These are phyloP conservation scores for Natator depressus DNA, from an alignment of 2,113 vertebrate genomes.

Conservation along the genomic window DNA sequence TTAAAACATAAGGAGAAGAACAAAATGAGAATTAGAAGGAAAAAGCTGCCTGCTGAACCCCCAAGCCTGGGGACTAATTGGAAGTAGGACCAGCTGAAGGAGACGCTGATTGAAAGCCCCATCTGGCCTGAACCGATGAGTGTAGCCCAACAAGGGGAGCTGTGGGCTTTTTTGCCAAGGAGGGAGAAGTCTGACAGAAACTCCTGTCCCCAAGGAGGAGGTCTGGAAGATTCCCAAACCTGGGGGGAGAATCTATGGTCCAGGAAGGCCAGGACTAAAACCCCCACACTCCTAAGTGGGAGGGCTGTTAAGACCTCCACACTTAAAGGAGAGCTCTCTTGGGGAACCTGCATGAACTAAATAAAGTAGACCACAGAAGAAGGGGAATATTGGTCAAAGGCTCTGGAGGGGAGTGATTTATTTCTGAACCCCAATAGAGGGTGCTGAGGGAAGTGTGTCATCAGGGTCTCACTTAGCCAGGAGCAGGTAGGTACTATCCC, in stretches of 20 bases:
- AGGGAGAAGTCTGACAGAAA: neutral
- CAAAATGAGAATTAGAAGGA: neutral
- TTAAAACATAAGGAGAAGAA: neutral
- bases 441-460: neutral
- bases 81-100: neutral
- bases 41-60: neutral
- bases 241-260: neutral
- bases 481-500: neutral
- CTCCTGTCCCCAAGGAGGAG: neutral
- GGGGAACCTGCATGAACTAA: neutral
- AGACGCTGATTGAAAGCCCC: neutral
- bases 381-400: neutral
- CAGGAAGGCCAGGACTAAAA: neutral
- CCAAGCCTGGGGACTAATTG: neutral
- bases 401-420: neutral
- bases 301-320: too few relatives aligned
- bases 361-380: neutral
- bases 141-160: neutral
- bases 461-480: neutral
- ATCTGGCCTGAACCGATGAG: neutral
- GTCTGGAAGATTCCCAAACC: neutral
- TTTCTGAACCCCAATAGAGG: neutral
- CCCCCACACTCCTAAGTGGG: neutral
- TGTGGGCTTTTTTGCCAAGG: neutral
- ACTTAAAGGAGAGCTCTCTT: neutral